phyloP scores from a whole-genome alignment of 2,888 invertebrate genomes.

The Cistogaster globosa region DNA sequence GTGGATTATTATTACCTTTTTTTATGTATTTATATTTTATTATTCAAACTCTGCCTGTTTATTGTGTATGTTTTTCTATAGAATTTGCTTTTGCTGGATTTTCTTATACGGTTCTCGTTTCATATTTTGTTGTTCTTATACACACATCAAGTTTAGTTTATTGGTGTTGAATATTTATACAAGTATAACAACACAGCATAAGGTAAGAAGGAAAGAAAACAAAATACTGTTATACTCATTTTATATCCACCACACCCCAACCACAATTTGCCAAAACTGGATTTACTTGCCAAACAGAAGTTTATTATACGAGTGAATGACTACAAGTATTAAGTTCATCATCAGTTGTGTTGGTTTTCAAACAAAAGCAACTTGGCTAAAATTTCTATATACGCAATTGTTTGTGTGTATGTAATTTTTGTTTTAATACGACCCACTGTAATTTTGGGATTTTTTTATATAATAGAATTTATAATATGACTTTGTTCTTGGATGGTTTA shows the following conservation, averaged over 20 bases:
- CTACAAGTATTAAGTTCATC: slow-evolving; percentile 25
- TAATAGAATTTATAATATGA: too few relatives aligned
- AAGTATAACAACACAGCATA: not conserved
- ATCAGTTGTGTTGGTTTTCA: not conserved
- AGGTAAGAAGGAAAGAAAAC: not conserved
- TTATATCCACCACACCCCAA: slow-evolving; percentile 17
- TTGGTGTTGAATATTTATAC: slow-evolving; percentile 21
- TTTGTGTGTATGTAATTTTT: not conserved
- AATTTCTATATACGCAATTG: slow-evolving; percentile 3
- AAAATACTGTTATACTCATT: not conserved
- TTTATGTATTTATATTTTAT: not conserved
- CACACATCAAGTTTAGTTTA: slow-evolving; percentile 10
- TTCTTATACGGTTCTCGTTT: slow-evolving; percentile 16
- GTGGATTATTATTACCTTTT: not conserved
- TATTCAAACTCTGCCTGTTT: not conserved
- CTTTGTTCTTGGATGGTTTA: not conserved
- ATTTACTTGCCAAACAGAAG: slow-evolving; percentile 31
- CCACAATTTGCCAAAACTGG: slow-evolving; percentile 43
- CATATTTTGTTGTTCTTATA: slow-evolving; percentile 18
- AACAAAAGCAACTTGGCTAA: slow-evolving; percentile 7
- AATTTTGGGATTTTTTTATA: slow-evolving; percentile 1
- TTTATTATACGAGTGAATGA: slow-evolving; percentile 11
- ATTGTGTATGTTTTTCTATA: not conserved
- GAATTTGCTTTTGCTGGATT: slow-evolving; percentile 17
- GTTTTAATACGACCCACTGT: slow-evolving; percentile 36